These are phyloP conservation scores for Stenotaenia linearis DNA, from an alignment of 2,888 invertebrate species.

Conservation along the genomic window DNA sequence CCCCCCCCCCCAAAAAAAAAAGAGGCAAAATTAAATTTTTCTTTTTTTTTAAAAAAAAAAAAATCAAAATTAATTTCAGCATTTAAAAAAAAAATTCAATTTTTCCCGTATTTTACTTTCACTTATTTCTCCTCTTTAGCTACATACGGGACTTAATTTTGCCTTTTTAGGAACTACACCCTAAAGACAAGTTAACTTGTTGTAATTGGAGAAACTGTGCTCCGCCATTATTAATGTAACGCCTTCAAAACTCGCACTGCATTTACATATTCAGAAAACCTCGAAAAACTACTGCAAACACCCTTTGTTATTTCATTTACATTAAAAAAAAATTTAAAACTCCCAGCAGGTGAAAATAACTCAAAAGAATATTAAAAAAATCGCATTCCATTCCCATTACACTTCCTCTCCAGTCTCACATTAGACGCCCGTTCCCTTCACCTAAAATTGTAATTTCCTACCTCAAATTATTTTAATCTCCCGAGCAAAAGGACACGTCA, in stretches of 20 bases:
- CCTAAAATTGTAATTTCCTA: constrained; percentile 22
- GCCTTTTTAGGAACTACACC: neutral
- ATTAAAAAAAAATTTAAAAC: neutral
- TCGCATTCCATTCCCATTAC: neutral
- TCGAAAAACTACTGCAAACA: neutral
- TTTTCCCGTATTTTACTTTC: neutral
- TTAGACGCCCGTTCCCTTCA: neutral
- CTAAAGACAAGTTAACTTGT: constrained; percentile 23
- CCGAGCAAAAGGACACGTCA: constrained; percentile 23
- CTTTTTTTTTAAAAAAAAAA: no score
- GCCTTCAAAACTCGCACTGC: neutral
- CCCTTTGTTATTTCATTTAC: neutral
- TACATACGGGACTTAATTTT: neutral
- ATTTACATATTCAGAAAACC: neutral
- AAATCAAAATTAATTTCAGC: no score
- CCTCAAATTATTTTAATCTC: constrained; percentile 26
- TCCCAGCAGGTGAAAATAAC: neutral
- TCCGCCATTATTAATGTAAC: constrained; percentile 17
- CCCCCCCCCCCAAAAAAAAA: neutral
- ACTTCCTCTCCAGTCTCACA: neutral
- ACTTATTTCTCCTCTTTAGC: neutral
- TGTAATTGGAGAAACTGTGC: constrained; percentile 21
- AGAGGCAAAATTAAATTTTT: neutral
- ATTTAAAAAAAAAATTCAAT: neutral
- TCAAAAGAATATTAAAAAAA: neutral